Percentiles rank a stretch among this genome's conserved stretches.
These are phyloP conservation scores for Aphodius granarius DNA, from an alignment of 2,888 invertebrate species.

Conservation along the genomic window DNA sequence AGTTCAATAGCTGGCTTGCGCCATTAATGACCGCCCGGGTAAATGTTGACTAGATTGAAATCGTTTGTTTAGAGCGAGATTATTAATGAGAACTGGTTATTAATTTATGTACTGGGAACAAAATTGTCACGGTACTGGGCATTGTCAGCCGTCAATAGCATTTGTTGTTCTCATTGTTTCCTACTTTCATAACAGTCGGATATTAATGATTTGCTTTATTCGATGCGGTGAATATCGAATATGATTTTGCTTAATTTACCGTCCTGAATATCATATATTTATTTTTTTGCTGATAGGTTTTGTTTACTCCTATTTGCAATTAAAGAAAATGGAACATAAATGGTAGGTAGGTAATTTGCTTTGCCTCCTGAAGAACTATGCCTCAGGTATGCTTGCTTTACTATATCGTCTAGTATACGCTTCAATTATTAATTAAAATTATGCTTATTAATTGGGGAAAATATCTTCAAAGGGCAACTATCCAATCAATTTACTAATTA, in stretches of 20 bases:
- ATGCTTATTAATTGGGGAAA: too few relatives aligned
- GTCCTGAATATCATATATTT: too few relatives aligned
- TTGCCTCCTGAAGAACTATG: too few relatives aligned
- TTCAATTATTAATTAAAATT: too few relatives aligned
- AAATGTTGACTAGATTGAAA: background rate
- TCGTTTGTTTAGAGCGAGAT: background rate
- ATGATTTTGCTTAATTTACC: background rate
- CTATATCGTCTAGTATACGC: too few relatives aligned
- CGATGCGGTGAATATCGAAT: background rate
- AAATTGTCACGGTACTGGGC: background rate
- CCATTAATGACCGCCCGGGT: background rate
- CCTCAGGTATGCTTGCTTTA: too few relatives aligned
- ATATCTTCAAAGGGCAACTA: too few relatives aligned
- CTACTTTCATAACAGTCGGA: background rate
- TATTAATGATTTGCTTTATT: background rate
- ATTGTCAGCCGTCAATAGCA: background rate
- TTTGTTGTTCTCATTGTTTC: background rate
- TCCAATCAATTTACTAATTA: too few relatives aligned
- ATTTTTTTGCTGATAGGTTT: too few relatives aligned
- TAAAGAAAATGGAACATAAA: too few relatives aligned
- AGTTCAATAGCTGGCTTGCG: background rate
- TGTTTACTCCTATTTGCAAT: too few relatives aligned
- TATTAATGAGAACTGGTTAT: background rate
- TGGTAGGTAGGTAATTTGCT: too few relatives aligned
- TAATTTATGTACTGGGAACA: background rate